phyloP scores from a whole-genome alignment of 1,140 invertebrate genomes.

The Gryon sp. region DNA sequence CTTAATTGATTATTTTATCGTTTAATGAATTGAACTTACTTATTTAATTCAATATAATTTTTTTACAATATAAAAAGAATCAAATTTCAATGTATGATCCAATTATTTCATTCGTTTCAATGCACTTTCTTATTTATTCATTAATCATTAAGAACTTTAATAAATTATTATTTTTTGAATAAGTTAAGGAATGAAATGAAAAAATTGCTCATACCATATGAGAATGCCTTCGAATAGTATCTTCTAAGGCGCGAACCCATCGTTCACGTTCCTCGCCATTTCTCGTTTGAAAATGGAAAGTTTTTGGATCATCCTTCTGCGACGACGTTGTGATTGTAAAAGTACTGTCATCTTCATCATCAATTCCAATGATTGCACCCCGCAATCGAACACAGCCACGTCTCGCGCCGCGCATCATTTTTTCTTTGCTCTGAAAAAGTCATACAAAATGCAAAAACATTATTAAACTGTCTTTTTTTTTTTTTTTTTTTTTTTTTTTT shows the following conservation, averaged over 20 bases:
- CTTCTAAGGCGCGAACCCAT: slow-evolving; percentile 97
- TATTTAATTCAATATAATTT: no score
- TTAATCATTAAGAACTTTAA: no score
- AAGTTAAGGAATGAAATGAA: no score
- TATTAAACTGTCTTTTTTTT: no score
- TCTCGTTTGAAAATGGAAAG: slow-evolving; percentile 97
- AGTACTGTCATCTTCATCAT: slow-evolving; percentile 99
- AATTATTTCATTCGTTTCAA: no score
- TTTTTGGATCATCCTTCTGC: slow-evolving; percentile 91
- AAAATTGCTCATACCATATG: slow-evolving; percentile 78
- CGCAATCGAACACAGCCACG: slow-evolving; percentile 96
- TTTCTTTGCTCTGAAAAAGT: slow-evolving; percentile 96
- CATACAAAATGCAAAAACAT: neutral
- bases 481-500: no score
- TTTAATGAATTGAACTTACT: no score
- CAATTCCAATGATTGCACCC: slow-evolving; percentile 98
- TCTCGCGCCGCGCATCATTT: slow-evolving; percentile 97
- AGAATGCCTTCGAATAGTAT: slow-evolving; percentile 93
- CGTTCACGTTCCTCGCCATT: slow-evolving; percentile 95
- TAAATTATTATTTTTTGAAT: no score
- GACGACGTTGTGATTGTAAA: slow-evolving; percentile 96
- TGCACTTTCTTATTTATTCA: no score
- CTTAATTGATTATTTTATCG: no score
- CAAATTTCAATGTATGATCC: no score
- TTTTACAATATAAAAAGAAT: no score